A percentile compares a stretch with the other conserved stretches of the same genome.
Conservation (phyloP, 2,888 invertebrate genomes). For the Drosophila recens region DNA sequence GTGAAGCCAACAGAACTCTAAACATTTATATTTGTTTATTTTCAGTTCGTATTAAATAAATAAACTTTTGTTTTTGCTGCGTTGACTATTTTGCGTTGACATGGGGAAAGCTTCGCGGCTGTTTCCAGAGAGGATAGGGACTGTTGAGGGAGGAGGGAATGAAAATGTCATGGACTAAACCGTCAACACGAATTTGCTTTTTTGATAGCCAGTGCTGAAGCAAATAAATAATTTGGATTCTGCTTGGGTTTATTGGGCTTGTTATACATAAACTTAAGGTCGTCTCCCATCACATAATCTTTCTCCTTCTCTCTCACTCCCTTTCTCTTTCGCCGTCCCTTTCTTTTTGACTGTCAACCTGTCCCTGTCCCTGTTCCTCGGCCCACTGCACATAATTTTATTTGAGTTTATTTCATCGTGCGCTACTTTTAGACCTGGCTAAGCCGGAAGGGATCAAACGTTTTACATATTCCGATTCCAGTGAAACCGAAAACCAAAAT, state of each 20-base stretch:
- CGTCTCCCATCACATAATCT: not conserved
- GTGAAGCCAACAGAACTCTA: not conserved
- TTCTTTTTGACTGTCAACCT: constrained; percentile 12
- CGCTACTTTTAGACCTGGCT: constrained; percentile 63
- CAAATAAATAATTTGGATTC: constrained; percentile 71
- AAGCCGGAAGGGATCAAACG: constrained; percentile 79
- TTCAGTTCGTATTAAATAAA: constrained; percentile 41
- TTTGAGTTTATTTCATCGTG: constrained; percentile 60
- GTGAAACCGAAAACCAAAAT: constrained; percentile 38
- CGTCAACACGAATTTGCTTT: constrained; percentile 57
- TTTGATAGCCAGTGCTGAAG: constrained; percentile 45
- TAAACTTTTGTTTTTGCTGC: constrained; percentile 65
- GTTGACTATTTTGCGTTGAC: constrained; percentile 46
- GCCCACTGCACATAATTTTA: constrained; percentile 53
- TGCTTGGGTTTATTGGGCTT: constrained; percentile 49
- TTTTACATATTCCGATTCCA: constrained; percentile 61
- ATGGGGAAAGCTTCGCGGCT: constrained; percentile 1
- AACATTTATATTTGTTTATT: constrained; percentile 15
- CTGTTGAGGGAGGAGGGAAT: not conserved
- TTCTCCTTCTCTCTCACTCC: constrained; percentile 1
- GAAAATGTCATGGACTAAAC: constrained; percentile 12
- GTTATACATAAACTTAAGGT: constrained; percentile 75
- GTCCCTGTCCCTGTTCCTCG: not conserved
- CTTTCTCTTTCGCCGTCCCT: not conserved
- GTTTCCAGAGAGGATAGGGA: not conserved